Evolutionary conservation across 2,888 invertebrate species (phyloP).

Genomic region (Amphimallon solstitiale): DNA sequence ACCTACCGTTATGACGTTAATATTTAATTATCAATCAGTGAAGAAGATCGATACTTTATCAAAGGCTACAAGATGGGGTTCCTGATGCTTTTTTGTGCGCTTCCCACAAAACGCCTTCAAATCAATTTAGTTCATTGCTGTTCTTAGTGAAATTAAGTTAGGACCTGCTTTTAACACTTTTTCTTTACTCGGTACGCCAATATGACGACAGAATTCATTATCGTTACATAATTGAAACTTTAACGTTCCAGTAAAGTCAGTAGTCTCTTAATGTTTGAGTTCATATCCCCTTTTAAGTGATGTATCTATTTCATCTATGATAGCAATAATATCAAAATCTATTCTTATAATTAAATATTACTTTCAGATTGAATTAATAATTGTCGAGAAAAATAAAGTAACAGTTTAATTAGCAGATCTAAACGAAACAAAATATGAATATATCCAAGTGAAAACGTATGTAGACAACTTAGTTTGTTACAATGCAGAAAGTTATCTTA

Average conservation of each 20-base stretch:
- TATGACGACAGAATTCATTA: slow-evolving; percentile 4
- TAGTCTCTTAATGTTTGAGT: too few relatives aligned
- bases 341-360: too few relatives aligned
- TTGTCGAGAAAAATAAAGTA: too few relatives aligned
- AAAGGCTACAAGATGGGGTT: slow-evolving; percentile 7
- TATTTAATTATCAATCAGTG: slow-evolving; percentile 23
- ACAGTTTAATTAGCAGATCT: too few relatives aligned
- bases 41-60: slow-evolving; percentile 15
- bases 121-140: slow-evolving; percentile 19
- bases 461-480: too few relatives aligned
- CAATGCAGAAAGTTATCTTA: too few relatives aligned
- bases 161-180: slow-evolving; percentile 19
- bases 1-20: neutral
- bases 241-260: neutral
- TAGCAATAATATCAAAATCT: too few relatives aligned
- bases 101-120: slow-evolving; percentile 10
- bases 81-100: slow-evolving; percentile 15
- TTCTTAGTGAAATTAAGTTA: slow-evolving; percentile 11
- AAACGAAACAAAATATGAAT: too few relatives aligned
- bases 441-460: too few relatives aligned
- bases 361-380: too few relatives aligned
- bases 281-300: too few relatives aligned
- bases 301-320: too few relatives aligned
- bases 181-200: neutral
- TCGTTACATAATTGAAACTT: neutral